A percentile compares a stretch with the other conserved stretches of the same genome.
phyloP scores from a whole-genome alignment of 30 jellyfish, hydroid and myxozoan species.

The Mastigias papua region DNA sequence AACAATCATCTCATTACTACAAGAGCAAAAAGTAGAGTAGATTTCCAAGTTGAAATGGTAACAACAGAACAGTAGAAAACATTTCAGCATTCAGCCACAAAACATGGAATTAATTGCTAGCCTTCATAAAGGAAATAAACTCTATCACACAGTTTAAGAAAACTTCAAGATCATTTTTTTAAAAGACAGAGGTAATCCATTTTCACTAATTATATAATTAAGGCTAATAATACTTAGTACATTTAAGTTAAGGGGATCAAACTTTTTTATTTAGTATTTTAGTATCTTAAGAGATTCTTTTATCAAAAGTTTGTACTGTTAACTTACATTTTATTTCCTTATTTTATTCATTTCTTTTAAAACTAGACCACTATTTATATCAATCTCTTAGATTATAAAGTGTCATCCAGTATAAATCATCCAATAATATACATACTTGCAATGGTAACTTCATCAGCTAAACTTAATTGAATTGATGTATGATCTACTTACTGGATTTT shows the following conservation, averaged over 20 bases:
- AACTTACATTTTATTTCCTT: no score
- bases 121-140: conserved; percentile 39
- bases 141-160: conserved; percentile 56
- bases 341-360: no score
- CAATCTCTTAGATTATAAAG: no score
- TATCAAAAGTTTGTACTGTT: no score
- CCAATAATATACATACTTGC: no score
- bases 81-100: conserved; percentile 58
- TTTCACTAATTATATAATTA: not conserved
- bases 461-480: no score
- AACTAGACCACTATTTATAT: no score
- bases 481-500: not conserved
- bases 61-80: conserved; percentile 61
- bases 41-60: conserved; percentile 54
- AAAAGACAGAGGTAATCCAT: conserved; percentile 10
- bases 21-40: conserved; percentile 63
- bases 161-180: conserved; percentile 28
- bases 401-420: no score
- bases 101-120: no score
- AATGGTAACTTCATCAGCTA: no score
- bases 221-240: not conserved
- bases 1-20: conserved; percentile 58
- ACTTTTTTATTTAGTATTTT: no score
- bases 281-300: no score
- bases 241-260: not conserved